phyloP scores from a whole-genome alignment of 1,140 invertebrate genomes.

The Fragariocoptes setiger region DNA sequence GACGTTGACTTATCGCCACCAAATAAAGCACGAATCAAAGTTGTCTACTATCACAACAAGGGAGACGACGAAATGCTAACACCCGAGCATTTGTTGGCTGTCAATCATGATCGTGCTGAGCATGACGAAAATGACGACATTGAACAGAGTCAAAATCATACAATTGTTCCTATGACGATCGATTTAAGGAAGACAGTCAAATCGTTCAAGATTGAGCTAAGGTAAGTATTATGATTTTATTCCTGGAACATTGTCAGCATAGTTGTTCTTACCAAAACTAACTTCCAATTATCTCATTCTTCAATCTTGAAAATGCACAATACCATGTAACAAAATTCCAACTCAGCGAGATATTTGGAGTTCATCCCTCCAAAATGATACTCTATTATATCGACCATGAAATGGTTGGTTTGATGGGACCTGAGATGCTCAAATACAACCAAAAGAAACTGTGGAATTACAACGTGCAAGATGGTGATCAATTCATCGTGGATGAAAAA shows the following conservation, averaged over 20 bases:
- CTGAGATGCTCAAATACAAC: slow-evolving; percentile 20
- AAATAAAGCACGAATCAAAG: slow-evolving; percentile 45
- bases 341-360: slow-evolving; percentile 21
- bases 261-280: no score
- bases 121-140: not conserved
- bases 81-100: not conserved
- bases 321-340: no score
- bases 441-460: slow-evolving; percentile 64
- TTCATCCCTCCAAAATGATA: slow-evolving; percentile 44
- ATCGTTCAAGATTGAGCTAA: slow-evolving; percentile 11
- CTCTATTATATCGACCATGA: slow-evolving; percentile 45
- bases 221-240: slow-evolving; percentile 1
- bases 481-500: slow-evolving; percentile 43
- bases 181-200: slow-evolving; percentile 11
- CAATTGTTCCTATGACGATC: no score
- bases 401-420: slow-evolving; percentile 13
- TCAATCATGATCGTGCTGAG: not conserved
- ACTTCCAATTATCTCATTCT: no score
- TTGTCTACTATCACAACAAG: slow-evolving; percentile 22
- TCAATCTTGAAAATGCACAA: no score
- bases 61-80: slow-evolving; percentile 4
- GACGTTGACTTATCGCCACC: slow-evolving; percentile 50
- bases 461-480: slow-evolving; percentile 56
- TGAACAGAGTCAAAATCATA: not conserved
- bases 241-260: no score